These are phyloP conservation scores for Plagiodera versicolora DNA, from an alignment of 2,888 invertebrate genomes.

Conservation along the genomic window DNA sequence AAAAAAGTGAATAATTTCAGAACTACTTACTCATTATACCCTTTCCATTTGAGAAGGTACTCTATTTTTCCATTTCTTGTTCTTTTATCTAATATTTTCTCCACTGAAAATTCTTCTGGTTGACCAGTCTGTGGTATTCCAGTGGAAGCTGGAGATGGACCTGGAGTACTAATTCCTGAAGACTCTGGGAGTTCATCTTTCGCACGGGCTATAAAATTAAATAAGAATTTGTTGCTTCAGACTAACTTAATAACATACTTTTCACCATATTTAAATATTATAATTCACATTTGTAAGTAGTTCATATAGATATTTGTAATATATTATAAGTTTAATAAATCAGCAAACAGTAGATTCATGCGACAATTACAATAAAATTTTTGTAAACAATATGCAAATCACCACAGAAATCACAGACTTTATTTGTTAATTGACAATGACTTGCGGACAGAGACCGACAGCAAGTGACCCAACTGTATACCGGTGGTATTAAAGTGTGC, in stretches of 20 bases:
- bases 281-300: too few species aligned
- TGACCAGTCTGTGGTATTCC: slow-evolving; percentile 18
- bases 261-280: slow-evolving; percentile 8
- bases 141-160: not conserved
- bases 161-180: not conserved
- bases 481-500: too few species aligned
- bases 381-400: too few species aligned
- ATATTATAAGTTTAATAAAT: too few species aligned
- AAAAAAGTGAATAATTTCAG: not conserved
- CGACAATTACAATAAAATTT: too few species aligned
- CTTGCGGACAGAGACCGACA: too few species aligned
- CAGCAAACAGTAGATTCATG: too few species aligned
- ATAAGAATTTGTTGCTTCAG: not conserved
- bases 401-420: too few species aligned
- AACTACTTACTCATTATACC: slow-evolving; percentile 62
- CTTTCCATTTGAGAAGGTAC: slow-evolving; percentile 68
- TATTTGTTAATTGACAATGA: too few species aligned
- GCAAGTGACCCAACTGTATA: too few species aligned
- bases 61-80: slow-evolving; percentile 70
- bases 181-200: slow-evolving; percentile 7
- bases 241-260: not conserved
- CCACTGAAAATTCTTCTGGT: slow-evolving; percentile 72
- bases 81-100: slow-evolving; percentile 72
- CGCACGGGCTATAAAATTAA: slow-evolving; percentile 7
- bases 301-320: too few species aligned